A percentile compares a stretch with the other conserved stretches of the same genome.
Conservation (phyloP, 2,113 vertebrate genomes). For the Empidonax traillii region DNA sequence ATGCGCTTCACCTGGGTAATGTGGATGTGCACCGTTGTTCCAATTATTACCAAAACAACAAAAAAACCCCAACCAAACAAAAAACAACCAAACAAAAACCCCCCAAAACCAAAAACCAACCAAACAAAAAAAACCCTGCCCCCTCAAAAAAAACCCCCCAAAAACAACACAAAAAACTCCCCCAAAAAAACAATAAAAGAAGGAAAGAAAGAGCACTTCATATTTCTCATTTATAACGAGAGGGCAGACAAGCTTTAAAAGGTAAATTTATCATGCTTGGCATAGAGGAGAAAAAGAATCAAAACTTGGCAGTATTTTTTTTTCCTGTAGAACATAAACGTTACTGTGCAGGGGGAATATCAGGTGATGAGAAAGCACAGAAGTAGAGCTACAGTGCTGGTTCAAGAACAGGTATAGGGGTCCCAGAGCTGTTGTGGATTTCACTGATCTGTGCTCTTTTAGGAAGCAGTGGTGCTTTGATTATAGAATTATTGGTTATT, state of each 20-base stretch:
- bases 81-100: no score
- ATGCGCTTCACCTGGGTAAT: not conserved
- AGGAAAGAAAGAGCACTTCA: not conserved
- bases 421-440: not conserved
- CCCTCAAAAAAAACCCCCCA: no score
- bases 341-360: not conserved
- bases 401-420: not conserved
- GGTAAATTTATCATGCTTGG: not conserved
- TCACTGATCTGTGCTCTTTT: not conserved
- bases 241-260: not conserved
- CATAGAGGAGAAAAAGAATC: not conserved
- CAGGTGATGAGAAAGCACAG: not conserved
- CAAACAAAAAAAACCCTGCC: no score
- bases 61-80: no score
- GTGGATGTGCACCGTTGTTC: not conserved
- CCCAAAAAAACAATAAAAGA: not conserved
- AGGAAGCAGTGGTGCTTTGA: not conserved
- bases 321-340: not conserved
- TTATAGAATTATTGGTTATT: not conserved
- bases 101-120: no score
- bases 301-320: not conserved
- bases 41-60: not conserved
- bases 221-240: constrained; percentile 1
- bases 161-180: no score
- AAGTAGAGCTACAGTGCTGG: not conserved